Evolutionary conservation across 2,797 vertebrate species (phyloP), one percentile per base, ranked within the genome.

Genomic region (Eupleurogrammus muticus): DNA sequence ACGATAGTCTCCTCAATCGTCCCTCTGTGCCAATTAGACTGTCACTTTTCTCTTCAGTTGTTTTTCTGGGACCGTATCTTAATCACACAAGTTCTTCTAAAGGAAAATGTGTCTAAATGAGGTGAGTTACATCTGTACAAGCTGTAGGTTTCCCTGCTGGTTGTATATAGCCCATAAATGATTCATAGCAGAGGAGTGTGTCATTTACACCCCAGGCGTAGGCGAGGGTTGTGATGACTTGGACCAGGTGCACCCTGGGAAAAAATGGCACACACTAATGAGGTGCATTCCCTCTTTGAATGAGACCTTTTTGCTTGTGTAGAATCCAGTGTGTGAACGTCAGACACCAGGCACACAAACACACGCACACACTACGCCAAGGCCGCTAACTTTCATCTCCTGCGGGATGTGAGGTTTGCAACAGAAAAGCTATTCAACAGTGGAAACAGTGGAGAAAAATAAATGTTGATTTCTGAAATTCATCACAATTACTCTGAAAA

Each of bases 221-320:
- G 89, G 91, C 71, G 79, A 87, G 71, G 73, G 81, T 79, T 40
- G 28, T 58, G 81, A 72, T 74, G 81, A 87, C 87, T 79, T 77
- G 76, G 80, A 84, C 87, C 92, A 93, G 90, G 89, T 92, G 92
- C 76, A 83, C 68, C 64, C 58, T 82, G 72, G 79, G 76, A 85
- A 80, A 85, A 80, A 91, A 82, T 69, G 82, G 79, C 78, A 82
- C 85, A 76, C 74, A 67, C 82, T 94, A 94, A 94, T 93, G 90
- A 93, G 88, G 79, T 79, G 50, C 76, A 69, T 73, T 84, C 80
- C 62, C 55, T 75, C 77, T 88, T 81, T 87, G 90, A 92, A 91
- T 85, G 65, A 87, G 86, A 83, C 82, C 81, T 82, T 84, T 76
- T 84, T 76, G 74, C 81, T 83, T 76, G 42, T 70, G 44, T 70